Conservation (phyloP, 2,888 invertebrate genomes). For the Plagiodera versicolora region DNA sequence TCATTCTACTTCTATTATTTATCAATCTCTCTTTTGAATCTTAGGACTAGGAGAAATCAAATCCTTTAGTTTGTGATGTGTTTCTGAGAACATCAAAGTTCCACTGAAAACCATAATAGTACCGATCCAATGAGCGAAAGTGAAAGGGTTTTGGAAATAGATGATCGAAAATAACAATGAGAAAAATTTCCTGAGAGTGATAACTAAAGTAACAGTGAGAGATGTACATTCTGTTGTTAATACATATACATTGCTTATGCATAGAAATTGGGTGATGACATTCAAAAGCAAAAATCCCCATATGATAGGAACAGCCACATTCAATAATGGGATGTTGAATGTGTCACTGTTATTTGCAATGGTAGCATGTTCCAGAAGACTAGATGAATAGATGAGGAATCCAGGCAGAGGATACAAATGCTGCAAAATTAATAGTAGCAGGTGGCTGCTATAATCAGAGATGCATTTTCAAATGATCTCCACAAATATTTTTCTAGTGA, state of each 20-base stretch:
- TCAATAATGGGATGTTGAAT: slow-evolving; percentile 61
- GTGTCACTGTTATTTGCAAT: slow-evolving; percentile 70
- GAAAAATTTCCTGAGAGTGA: slow-evolving; percentile 93
- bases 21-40: neutral
- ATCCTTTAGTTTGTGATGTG: slow-evolving; percentile 24
- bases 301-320: slow-evolving; percentile 69
- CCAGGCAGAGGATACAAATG: slow-evolving; percentile 90
- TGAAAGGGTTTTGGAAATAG: slow-evolving; percentile 95
- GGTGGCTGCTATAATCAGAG: neutral
- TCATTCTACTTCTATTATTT: neutral
- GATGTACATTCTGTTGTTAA: slow-evolving; percentile 94
- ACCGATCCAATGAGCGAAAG: slow-evolving; percentile 87
- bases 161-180: slow-evolving; percentile 93
- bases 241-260: slow-evolving; percentile 93
- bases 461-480: no score
- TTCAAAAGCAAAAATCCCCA: slow-evolving; percentile 80
- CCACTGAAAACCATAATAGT: slow-evolving; percentile 89
- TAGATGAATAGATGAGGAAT: slow-evolving; percentile 77
- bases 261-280: slow-evolving; percentile 87
- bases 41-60: slow-evolving; percentile 6
- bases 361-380: slow-evolving; percentile 76
- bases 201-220: slow-evolving; percentile 91
- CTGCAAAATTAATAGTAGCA: slow-evolving; percentile 54
- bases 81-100: slow-evolving; percentile 61
- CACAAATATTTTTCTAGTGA: no score